Conservation (phyloP, 2,113 vertebrate genomes). For the Bucco capensis region DNA sequence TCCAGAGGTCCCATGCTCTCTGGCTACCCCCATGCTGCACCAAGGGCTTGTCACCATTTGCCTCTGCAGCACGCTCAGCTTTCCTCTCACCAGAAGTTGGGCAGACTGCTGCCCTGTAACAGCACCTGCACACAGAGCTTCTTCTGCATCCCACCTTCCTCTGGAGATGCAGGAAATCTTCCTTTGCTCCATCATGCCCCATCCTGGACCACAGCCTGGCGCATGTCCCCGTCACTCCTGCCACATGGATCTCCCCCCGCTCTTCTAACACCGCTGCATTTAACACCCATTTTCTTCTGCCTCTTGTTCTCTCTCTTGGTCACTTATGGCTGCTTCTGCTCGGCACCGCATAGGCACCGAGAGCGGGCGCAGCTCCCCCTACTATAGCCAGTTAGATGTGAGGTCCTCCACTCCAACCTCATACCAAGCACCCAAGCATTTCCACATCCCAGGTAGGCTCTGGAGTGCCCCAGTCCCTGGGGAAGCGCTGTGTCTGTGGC, state of each 20-base stretch:
- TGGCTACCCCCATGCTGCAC: neutral
- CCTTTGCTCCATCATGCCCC: neutral
- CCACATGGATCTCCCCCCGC: neutral
- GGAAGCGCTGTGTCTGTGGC: slow-evolving; percentile 47
- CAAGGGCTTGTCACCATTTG: neutral
- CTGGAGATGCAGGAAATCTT: neutral
- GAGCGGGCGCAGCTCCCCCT: slow-evolving; percentile 97
- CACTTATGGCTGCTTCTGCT: slow-evolving; percentile 81
- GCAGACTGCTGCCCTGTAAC: neutral
- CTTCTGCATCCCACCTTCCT: neutral
- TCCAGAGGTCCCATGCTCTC: neutral
- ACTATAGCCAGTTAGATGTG: slow-evolving; percentile 94
- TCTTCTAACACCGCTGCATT: slow-evolving; percentile 54
- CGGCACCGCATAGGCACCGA: slow-evolving; percentile 88
- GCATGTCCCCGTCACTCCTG: neutral
- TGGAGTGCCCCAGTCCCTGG: neutral
- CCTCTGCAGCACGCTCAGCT: neutral
- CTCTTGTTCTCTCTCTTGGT: slow-evolving; percentile 72
- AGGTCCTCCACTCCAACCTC: slow-evolving; percentile 92
- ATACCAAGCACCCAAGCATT: slow-evolving; percentile 97
- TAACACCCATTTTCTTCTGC: slow-evolving; percentile 68
- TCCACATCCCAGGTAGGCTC: slow-evolving; percentile 99
- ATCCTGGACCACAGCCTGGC: neutral
- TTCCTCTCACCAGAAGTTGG: neutral
- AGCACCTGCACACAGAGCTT: neutral